These are phyloP conservation scores for Ennomos quercinarius DNA, from an alignment of 2,888 invertebrate genomes.

Conservation along the genomic window DNA sequence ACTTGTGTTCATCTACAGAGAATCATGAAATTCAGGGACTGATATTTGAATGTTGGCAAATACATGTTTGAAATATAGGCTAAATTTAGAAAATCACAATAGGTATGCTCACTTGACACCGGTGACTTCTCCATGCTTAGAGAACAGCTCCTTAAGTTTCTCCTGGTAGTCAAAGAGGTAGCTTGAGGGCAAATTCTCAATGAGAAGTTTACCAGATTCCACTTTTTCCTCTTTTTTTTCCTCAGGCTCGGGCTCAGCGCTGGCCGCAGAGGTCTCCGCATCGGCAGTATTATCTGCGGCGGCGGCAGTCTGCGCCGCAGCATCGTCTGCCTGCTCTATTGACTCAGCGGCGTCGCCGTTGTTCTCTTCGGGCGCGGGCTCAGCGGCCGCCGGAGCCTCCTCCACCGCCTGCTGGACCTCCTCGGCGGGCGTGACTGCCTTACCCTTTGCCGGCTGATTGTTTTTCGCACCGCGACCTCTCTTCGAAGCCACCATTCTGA, in stretches of 20 bases:
- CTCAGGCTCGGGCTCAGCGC: conserved; percentile 56
- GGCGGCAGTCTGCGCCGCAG: conserved; percentile 29
- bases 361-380: conserved; percentile 63
- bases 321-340: conserved; percentile 55
- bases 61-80: conserved; percentile 26
- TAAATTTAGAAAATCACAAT: conserved; percentile 38
- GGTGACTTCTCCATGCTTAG: conserved; percentile 76
- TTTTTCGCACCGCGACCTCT: conserved; percentile 77
- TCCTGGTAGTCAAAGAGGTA: conserved; percentile 82
- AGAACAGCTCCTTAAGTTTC: conserved; percentile 80
- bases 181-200: conserved; percentile 78
- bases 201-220: conserved; percentile 80
- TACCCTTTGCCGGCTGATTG: conserved; percentile 67
- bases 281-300: conserved; percentile 34
- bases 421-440: conserved; percentile 60
- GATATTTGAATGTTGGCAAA: conserved; percentile 83
- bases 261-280: conserved; percentile 40
- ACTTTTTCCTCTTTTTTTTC: conserved; percentile 75
- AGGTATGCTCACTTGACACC: conserved; percentile 71
- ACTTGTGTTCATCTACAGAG: conserved; percentile 32
- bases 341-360: conserved; percentile 67
- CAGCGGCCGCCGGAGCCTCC: conserved; percentile 58
- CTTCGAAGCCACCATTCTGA: conserved; percentile 78
- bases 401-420: conserved; percentile 57
- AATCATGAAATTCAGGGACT: conserved; percentile 59